These are phyloP conservation scores for Ecdyonurus torrentis DNA, from an alignment of 2,888 invertebrate species.

Conservation along the genomic window DNA sequence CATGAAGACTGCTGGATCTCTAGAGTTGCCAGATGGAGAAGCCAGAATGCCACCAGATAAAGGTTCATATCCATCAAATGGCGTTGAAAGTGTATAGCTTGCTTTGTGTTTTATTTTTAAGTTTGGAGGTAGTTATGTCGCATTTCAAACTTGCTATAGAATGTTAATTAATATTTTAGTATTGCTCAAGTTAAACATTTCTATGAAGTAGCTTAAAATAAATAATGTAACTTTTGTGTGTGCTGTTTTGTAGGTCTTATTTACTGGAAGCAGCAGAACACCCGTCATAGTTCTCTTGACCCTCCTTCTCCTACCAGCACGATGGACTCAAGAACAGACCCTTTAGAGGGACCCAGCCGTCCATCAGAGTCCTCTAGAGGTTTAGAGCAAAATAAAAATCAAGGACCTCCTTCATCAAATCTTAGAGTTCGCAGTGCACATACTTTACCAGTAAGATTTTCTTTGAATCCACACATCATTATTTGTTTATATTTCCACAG, in stretches of 20 bases:
- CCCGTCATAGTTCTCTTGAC: constrained; percentile 7
- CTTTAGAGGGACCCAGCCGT: not conserved
- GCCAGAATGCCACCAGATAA: not conserved
- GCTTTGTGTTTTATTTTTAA: not conserved
- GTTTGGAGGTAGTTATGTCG: not conserved
- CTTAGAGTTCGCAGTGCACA: not conserved
- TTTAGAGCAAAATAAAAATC: not conserved
- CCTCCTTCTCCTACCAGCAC: constrained; percentile 1
- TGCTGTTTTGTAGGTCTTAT: constrained; percentile 16
- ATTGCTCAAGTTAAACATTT: too few relatives aligned
- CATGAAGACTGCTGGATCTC: constrained; percentile 36
- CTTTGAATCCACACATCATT: too few relatives aligned
- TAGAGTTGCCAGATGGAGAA: constrained; percentile 36
- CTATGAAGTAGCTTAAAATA: too few relatives aligned
- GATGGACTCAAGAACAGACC: not conserved
- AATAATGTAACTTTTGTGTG: too few relatives aligned
- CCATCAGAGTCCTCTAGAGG: not conserved
- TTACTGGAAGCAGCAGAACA: constrained; percentile 18
- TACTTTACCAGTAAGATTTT: not conserved
- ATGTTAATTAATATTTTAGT: too few relatives aligned
- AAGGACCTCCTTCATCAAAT: not conserved
- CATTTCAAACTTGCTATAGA: not conserved
- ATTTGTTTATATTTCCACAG: too few relatives aligned
- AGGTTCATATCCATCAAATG: not conserved
- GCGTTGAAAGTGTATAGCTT: not conserved